Base-by-base conservation (phyloP, 2,113 vertebrate genomes). In the Pollimyrus isidori region DNA sequence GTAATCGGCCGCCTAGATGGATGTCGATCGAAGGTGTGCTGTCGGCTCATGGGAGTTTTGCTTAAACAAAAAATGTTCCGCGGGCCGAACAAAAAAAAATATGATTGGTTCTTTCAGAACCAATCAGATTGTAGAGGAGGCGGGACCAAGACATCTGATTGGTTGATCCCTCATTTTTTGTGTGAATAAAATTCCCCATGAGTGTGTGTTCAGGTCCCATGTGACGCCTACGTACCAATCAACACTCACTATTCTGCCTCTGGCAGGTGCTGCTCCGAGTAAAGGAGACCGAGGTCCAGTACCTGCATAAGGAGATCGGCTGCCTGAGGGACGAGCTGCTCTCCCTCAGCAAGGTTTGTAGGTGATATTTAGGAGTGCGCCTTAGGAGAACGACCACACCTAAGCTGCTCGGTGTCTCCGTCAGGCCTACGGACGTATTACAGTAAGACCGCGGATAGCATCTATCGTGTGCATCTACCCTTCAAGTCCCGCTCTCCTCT, bases 231-330 rank as follows among this genome's bases (percentile, higher is more conserved):
- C 88, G 10, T 56, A 4, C 48, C 42, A 19, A 19, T 2, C n/a
- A 23, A 21, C 42, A 48, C 80, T 46, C 17, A 3, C 7, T 39
- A 84, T 46, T 7, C 35, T n/a, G 13, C 1, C 89, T 30, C 2
- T 84, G 21, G 35, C 93, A 99, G 98, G 96, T 96, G 86, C 93
- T 98, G 89, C 92, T 99, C 62, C 95, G 96, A 15, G 96, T 96
- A 83, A 99, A 98, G 93, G 98, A 99, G 91, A 98, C 97, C 0
- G 98, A 99, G 90, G 96, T 98, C 7, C 95, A 96, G 91, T 97
- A 96, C 48, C 95, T 99, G 21, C 97, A 97, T 90, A 97, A 96
- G 92, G 97, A 99, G 94, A 95, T 98, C 86, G 95, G 95, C 92
- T 97, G 97, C 90, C 96, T 99, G n/a, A 96, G 97, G 87, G 96